Percentiles rank a stretch among this genome's conserved stretches.
These are phyloP conservation scores for Cygnus buccinator DNA, from an alignment of 2,113 vertebrate genomes.

Conservation along the genomic window DNA sequence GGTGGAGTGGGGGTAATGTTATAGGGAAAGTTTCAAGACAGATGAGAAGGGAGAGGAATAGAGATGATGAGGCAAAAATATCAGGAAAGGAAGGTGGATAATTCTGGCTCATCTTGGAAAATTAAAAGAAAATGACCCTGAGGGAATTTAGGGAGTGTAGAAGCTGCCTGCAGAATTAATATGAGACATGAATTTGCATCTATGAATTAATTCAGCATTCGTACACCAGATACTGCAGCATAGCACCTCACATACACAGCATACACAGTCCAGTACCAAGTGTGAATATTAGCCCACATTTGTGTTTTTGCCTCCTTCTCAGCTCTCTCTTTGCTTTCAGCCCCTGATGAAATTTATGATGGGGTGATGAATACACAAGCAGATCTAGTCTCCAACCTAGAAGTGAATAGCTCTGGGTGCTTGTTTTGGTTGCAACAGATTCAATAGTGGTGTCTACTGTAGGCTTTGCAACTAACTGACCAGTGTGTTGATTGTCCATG, in stretches of 20 bases:
- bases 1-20: accelerated
- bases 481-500: not conserved
- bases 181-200: not conserved
- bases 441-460: not conserved
- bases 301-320: not conserved
- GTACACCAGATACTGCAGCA: not conserved
- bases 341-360: not conserved
- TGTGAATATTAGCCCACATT: not conserved
- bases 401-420: not conserved
- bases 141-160: not conserved
- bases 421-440: not conserved
- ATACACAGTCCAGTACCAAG: not conserved
- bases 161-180: not conserved
- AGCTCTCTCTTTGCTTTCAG: not conserved
- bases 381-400: not conserved
- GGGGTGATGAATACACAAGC: not conserved
- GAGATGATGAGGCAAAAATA: not conserved
- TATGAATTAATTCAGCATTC: not conserved
- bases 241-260: not conserved
- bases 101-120: not conserved
- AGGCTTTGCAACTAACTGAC: not conserved
- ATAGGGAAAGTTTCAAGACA: not conserved
- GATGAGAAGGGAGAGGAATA: not conserved
- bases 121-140: not conserved
- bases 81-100: not conserved